phyloP scores from a whole-genome alignment of 1,140 invertebrate species.

The Nilaparvata lugens region DNA sequence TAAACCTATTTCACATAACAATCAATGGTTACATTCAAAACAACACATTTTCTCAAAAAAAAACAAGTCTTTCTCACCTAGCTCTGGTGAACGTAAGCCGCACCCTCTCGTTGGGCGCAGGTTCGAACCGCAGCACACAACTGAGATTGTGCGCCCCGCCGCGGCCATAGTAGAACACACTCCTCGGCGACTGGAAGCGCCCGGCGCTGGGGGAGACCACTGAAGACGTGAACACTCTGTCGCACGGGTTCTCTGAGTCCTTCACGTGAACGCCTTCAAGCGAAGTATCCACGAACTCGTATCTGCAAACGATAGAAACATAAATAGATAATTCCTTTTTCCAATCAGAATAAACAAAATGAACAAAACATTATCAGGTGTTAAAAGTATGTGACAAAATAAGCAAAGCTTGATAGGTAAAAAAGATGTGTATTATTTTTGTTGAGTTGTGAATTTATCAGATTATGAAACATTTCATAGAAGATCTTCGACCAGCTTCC shows the following conservation, averaged over 20 bases:
- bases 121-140: slow-evolving; percentile 65
- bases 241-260: slow-evolving; percentile 46
- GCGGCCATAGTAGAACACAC: slow-evolving; percentile 71
- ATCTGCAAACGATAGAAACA: slow-evolving; percentile 35
- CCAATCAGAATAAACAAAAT: too few relatives aligned
- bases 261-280: slow-evolving; percentile 44
- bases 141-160: slow-evolving; percentile 64
- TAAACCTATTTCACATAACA: too few relatives aligned
- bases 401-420: too few relatives aligned
- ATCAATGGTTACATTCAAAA: too few relatives aligned
- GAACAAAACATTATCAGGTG: too few relatives aligned
- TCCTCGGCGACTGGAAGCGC: slow-evolving; percentile 62
- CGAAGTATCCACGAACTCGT: slow-evolving; percentile 59
- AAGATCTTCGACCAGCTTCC: too few relatives aligned
- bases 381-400: too few relatives aligned
- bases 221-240: slow-evolving; percentile 44
- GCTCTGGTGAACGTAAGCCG: slow-evolving; percentile 53
- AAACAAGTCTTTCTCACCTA: neutral
- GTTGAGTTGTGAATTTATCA: too few relatives aligned
- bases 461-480: too few relatives aligned
- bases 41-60: too few relatives aligned
- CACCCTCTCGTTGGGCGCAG: slow-evolving; percentile 51
- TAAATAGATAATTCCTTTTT: too few relatives aligned
- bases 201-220: slow-evolving; percentile 38
- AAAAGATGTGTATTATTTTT: too few relatives aligned